Evolutionary conservation across 1,140 invertebrate species (phyloP).

Genomic region (Yoshiicerus persimilis): DNA sequence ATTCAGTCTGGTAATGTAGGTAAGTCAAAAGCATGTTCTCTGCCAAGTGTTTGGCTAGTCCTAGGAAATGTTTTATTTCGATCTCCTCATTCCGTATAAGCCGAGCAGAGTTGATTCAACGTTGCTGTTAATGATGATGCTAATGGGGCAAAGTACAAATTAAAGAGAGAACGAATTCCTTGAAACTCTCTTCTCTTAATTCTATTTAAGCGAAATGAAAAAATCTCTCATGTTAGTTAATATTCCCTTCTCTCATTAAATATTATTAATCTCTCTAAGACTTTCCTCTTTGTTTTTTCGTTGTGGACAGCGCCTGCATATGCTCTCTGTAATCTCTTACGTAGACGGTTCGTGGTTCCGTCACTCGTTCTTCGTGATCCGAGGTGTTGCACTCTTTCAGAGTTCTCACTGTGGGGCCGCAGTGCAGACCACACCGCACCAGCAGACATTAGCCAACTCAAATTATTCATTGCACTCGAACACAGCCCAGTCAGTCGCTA

Average conservation of each 20-base stretch:
- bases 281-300: not conserved
- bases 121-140: not conserved
- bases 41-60: not conserved
- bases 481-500: not conserved
- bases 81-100: not conserved
- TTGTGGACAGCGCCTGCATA: no score
- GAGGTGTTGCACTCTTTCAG: conserved; percentile 4
- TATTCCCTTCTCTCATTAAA: not conserved
- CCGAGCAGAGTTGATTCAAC: not conserved
- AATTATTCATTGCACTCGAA: conserved; percentile 5
- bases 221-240: not conserved
- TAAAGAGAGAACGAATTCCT: not conserved
- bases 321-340: not conserved
- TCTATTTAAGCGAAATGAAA: not conserved
- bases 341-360: not conserved
- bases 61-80: not conserved
- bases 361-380: not conserved
- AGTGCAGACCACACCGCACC: not conserved
- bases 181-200: not conserved
- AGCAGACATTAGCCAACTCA: not conserved
- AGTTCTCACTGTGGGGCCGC: not conserved
- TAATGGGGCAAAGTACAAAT: conserved; percentile 5
- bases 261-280: not conserved
- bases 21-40: no score
- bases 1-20: not conserved